Base-by-base conservation (phyloP, 2,888 invertebrate genomes). In the Mayetiola destructor region DNA sequence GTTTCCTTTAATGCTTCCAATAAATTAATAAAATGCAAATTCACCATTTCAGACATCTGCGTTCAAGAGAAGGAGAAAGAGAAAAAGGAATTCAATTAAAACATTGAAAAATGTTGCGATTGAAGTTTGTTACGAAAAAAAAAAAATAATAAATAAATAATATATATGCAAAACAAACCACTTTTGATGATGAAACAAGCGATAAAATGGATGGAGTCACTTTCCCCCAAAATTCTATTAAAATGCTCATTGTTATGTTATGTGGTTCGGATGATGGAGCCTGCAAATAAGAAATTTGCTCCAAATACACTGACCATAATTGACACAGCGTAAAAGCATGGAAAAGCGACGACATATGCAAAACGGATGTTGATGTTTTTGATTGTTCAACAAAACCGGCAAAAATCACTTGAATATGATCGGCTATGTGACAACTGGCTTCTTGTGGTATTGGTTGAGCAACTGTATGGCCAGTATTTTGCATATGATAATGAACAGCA, bases 161-260 rank as follows among this genome's bases (percentile, higher is more conserved):
- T 40, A 56, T 59, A 37, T 54, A 57, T 3, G 27, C 14, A n/a
- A 27, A n/a, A 73, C 82, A 77, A 65, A 92, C 89, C 71, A 89
- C 81, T 80, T 90, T 95, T 12, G 94, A 88, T 67, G 89, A 87
- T 12, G 88, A 85, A 36, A 97, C 84, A 58, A 99, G 77, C 69
- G 96, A 93, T 60, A 99, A 76, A 59, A 99, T 85, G 60, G 88
- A 90, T 0, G 97, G 97, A 37, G 97, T 96, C 6, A 99, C 88
- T 73, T 96, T 90, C 56, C 91, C 90, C 99, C 99, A 99, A 78
- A 99, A 99, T 75, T 97, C 96, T 64, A 95, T 83, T 57, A 97
- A 78, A 62, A 92, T 88, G 62, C 84, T 85, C 73, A 85, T 80
- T 1, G 86, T 84, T 14, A 82, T 76, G 65, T 83, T 78, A 66